Base-by-base conservation (phyloP, 2,797 vertebrate species). In the Sebastes flavidus region DNA sequence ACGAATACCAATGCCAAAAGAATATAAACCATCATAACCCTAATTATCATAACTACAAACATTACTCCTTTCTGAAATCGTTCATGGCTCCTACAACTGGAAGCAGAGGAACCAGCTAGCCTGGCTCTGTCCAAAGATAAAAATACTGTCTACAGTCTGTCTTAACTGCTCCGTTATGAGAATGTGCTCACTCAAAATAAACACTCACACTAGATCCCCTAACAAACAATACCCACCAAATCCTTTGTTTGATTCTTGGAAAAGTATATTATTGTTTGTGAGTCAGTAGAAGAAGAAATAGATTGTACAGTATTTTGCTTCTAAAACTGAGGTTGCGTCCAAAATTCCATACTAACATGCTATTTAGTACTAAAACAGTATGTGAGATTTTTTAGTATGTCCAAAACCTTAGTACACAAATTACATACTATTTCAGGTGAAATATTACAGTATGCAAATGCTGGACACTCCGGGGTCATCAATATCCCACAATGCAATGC, bases 161-260 rank as follows among this genome's bases (percentile, higher is more conserved):
- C 42, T 54, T 11, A 24, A 34, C 65, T 6, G 52, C 66, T 60
- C 58, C 46, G 30, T 68, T 67, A 25, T 42, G 13, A 56, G 58
- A 72, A 69, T 22, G 30, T 63, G 29, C 61, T 56, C 38, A 14
- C 75, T 72, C 32, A 75, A 77, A 84, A 82, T 87, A 87, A 62
- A 78, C 72, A 12, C 66, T 30, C 12, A 2, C 12, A 2, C 9
- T 60, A 11, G 18, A 70, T 46, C 34, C 32, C 20, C 25, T 66
- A 27, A 62, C 14, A 56, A 71, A 70, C 18, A 54, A 7, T 42
- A 67, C 58, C 24, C 6, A 30, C 25, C 30, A 29, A 22, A 14
- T 12, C 14, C 16, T 72, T 29, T 56, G 16, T 72, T 68, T 79
- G 30, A 71, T 49, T 69, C 38, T 36, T 59, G 27, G 32, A 63